Conservation (phyloP, 2,888 invertebrate genomes). For the Parnassius mnemosyne region DNA sequence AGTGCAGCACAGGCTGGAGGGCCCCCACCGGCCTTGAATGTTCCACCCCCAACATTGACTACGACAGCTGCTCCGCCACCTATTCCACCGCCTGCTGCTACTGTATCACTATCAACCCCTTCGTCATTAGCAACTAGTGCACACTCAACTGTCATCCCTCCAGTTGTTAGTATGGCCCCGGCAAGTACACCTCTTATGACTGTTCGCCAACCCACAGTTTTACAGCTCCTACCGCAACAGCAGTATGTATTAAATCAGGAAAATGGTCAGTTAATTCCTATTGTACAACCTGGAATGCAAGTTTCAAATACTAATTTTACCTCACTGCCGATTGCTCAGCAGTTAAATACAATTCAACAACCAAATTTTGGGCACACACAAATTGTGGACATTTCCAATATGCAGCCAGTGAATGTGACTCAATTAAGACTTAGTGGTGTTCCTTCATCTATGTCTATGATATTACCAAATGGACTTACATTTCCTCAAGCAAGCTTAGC, state of each 20-base stretch:
- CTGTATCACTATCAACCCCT: slow-evolving; percentile 58
- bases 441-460: slow-evolving; percentile 75
- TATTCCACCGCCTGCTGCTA: slow-evolving; percentile 54
- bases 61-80: slow-evolving; percentile 61
- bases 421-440: slow-evolving; percentile 68
- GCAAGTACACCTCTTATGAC: slow-evolving; percentile 70
- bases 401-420: slow-evolving; percentile 74
- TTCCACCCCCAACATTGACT: slow-evolving; percentile 63
- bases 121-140: slow-evolving; percentile 56
- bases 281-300: slow-evolving; percentile 71
- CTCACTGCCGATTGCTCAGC: slow-evolving; percentile 63
- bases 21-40: slow-evolving; percentile 65
- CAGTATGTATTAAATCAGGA: slow-evolving; percentile 75
- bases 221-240: slow-evolving; percentile 69
- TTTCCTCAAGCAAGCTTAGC: slow-evolving; percentile 68
- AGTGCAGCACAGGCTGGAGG: slow-evolving; percentile 68
- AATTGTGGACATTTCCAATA: slow-evolving; percentile 66
- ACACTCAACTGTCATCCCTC: slow-evolving; percentile 56
- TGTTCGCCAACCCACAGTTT: slow-evolving; percentile 68
- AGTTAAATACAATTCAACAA: slow-evolving; percentile 59
- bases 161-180: slow-evolving; percentile 66
- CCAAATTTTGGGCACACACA: slow-evolving; percentile 67
- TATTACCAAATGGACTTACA: slow-evolving; percentile 64
- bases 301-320: slow-evolving; percentile 70
- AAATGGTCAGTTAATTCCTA: slow-evolving; percentile 73